These are phyloP conservation scores for Brachionus angularis DNA, from an alignment of 1,140 invertebrate genomes.

Conservation along the genomic window DNA sequence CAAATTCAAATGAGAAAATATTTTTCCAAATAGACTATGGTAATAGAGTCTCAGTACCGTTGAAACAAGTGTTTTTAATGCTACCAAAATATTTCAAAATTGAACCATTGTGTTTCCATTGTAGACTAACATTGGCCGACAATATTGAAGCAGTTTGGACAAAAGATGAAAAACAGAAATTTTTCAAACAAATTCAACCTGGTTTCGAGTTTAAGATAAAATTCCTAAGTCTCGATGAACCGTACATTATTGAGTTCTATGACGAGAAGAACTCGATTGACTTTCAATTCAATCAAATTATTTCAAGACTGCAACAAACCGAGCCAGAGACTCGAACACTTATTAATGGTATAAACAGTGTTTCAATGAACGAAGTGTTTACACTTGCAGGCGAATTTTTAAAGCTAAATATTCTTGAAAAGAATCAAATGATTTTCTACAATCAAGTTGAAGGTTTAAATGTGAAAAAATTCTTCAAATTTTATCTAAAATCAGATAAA, in stretches of 20 bases:
- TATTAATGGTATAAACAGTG: neutral
- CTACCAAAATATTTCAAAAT: neutral
- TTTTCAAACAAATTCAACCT: constrained; percentile 17
- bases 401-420: neutral
- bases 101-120: neutral
- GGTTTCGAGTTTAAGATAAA: constrained; percentile 11
- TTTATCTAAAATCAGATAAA: too few species aligned
- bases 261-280: constrained; percentile 35
- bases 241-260: constrained; percentile 22
- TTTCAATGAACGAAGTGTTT: neutral
- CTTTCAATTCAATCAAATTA: constrained; percentile 39
- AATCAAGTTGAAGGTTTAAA: too few species aligned
- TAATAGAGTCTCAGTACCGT: neutral
- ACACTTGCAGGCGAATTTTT: neutral
- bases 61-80: neutral
- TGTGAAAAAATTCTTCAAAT: too few species aligned
- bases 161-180: constrained; percentile 36
- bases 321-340: neutral
- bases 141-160: constrained; percentile 43
- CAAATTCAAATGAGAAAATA: neutral
- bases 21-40: neutral
- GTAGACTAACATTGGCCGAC: constrained; percentile 25
- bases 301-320: neutral
- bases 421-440: too few species aligned
- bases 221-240: neutral